A percentile compares a stretch with the other conserved stretches of the same genome.
These are phyloP conservation scores for Drosophila persimilis DNA, from an alignment of 1,140 invertebrate species.

Conservation along the genomic window DNA sequence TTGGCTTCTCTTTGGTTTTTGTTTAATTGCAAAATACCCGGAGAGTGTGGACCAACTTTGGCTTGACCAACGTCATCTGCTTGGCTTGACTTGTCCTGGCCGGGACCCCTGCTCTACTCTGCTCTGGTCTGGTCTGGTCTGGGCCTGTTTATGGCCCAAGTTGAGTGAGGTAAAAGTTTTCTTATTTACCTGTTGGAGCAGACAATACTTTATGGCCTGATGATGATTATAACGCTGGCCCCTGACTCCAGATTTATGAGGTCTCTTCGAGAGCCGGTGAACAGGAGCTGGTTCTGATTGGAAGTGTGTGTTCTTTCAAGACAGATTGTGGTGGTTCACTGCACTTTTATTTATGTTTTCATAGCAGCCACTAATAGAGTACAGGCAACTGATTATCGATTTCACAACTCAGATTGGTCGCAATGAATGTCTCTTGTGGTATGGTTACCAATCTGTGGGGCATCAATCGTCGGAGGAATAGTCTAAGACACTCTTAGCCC, in stretches of 20 bases:
- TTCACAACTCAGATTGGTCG: too few relatives aligned
- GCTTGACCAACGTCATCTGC: constrained; percentile 50
- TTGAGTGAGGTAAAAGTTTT: constrained; percentile 55
- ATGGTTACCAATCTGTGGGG: background rate
- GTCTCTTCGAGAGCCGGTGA: constrained; percentile 16
- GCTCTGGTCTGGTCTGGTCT: background rate
- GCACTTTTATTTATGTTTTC: too few relatives aligned
- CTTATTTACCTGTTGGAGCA: constrained; percentile 56
- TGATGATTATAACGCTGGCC: constrained; percentile 49
- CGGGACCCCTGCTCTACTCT: too few relatives aligned
- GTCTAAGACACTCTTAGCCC: constrained; percentile 11
- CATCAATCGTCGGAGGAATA: constrained; percentile 33
- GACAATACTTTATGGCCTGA: constrained; percentile 56
- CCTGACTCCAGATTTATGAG: constrained; percentile 38
- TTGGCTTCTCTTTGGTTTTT: constrained; percentile 59
- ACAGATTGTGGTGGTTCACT: constrained; percentile 24
- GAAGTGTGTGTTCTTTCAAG: constrained; percentile 22
- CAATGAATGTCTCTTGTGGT: too few relatives aligned
- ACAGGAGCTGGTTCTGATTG: constrained; percentile 32
- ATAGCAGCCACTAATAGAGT: too few relatives aligned
- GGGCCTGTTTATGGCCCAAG: constrained; percentile 49
- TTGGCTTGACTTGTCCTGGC: constrained; percentile 16
- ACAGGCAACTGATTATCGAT: too few relatives aligned
- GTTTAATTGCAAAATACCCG: constrained; percentile 59
- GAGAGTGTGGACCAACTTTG: constrained; percentile 54